Conservation (phyloP, 2,888 invertebrate species). For the Odontomyia ornata region DNA sequence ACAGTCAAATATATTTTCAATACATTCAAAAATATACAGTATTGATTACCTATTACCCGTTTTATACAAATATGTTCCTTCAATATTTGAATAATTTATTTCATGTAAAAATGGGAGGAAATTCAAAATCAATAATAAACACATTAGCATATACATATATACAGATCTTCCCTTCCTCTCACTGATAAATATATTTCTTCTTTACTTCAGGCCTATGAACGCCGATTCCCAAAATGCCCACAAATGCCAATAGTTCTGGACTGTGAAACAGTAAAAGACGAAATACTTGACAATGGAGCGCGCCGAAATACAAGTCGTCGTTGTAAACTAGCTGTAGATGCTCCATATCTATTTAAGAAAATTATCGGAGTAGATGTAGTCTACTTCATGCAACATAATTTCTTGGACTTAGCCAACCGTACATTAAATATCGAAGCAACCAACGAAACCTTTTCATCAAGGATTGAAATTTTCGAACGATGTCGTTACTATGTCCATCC, state of each 20-base stretch:
- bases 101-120: too few relatives aligned
- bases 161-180: too few relatives aligned
- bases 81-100: too few relatives aligned
- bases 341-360: constrained; percentile 93
- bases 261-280: constrained; percentile 82
- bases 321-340: constrained; percentile 91
- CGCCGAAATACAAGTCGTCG: constrained; percentile 82
- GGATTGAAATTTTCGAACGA: constrained; percentile 86
- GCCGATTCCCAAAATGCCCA: constrained; percentile 90
- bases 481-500: constrained; percentile 80
- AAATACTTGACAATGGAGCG: constrained; percentile 79
- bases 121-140: too few relatives aligned
- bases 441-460: constrained; percentile 88
- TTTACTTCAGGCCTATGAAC: constrained; percentile 96
- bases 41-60: too few relatives aligned
- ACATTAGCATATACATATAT: too few relatives aligned
- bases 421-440: constrained; percentile 88
- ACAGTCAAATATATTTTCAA: too few relatives aligned
- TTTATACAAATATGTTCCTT: too few relatives aligned
- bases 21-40: too few relatives aligned
- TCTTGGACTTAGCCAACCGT: constrained; percentile 79
- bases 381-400: constrained; percentile 90
- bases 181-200: too few relatives aligned
- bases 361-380: constrained; percentile 92
- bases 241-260: constrained; percentile 95